A percentile compares a stretch with the other conserved stretches of the same genome.
These are phyloP conservation scores for Brachionus koreanus DNA, from an alignment of 1,140 invertebrate genomes.

Conservation along the genomic window DNA sequence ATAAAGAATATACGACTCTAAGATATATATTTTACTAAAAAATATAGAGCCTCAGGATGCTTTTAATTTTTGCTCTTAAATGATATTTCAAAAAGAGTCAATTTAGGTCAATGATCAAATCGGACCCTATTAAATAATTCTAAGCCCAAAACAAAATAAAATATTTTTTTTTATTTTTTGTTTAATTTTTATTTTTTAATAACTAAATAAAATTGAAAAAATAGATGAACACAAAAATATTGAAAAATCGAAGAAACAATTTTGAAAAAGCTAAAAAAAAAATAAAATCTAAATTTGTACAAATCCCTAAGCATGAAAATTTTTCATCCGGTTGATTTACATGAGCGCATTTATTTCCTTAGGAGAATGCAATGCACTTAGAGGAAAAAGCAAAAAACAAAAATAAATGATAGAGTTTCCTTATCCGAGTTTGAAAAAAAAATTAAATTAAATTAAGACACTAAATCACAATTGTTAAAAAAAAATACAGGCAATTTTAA, in stretches of 20 bases:
- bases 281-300: background rate
- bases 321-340: constrained; percentile 29
- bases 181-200: background rate
- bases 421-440: background rate
- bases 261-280: background rate
- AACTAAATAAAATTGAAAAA: background rate
- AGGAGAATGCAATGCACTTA: background rate
- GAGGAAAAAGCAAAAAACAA: background rate
- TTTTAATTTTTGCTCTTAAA: background rate
- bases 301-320: background rate
- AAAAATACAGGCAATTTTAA: background rate
- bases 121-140: background rate
- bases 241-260: background rate
- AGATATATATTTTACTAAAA: background rate
- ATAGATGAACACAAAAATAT: background rate
- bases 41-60: background rate
- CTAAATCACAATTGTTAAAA: background rate
- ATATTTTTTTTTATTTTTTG: background rate
- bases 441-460: background rate
- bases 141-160: background rate
- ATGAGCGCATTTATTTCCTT: background rate
- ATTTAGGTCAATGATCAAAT: background rate
- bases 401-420: background rate
- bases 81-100: background rate
- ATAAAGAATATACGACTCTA: background rate